Percentiles rank a stretch among this genome's conserved stretches.
Evolutionary conservation across 1,140 invertebrate genomes (phyloP).

Genomic region (Drosophila santomea): DNA sequence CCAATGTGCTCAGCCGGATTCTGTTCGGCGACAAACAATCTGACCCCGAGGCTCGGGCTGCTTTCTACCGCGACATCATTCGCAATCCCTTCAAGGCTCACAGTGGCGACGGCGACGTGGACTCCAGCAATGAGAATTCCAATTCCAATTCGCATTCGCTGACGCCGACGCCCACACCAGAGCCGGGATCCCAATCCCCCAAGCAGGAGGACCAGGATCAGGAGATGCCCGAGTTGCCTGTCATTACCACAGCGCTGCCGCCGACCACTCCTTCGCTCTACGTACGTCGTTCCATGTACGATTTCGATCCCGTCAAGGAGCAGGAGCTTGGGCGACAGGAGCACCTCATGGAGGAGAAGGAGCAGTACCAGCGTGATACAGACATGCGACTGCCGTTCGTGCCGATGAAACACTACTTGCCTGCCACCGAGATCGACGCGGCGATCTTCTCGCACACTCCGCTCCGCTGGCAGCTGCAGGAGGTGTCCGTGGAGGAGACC

Average conservation of each 20-base stretch:
- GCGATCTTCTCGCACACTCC: slow-evolving; percentile 91
- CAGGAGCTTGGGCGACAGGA: slow-evolving; percentile 14
- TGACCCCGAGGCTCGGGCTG: slow-evolving; percentile 37
- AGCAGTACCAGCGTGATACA: slow-evolving; percentile 85
- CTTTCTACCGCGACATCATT: slow-evolving; percentile 66
- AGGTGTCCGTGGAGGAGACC: slow-evolving; percentile 89
- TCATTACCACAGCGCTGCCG: neutral
- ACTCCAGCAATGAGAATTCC: slow-evolving; percentile 41
- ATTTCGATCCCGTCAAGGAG: slow-evolving; percentile 60
- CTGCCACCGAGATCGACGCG: slow-evolving; percentile 93
- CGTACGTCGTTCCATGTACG: slow-evolving; percentile 68
- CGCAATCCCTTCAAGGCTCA: slow-evolving; percentile 67
- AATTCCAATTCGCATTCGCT: slow-evolving; percentile 67
- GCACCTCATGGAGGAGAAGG: slow-evolving; percentile 8
- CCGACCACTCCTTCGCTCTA: slow-evolving; percentile 39
- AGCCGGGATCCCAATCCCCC: slow-evolving; percentile 67
- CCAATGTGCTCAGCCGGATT: slow-evolving; percentile 34
- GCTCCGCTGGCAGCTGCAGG: slow-evolving; percentile 87
- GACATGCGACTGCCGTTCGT: slow-evolving; percentile 92
- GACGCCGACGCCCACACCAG: slow-evolving; percentile 66
- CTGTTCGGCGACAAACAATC: slow-evolving; percentile 45
- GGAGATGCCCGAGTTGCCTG: neutral
- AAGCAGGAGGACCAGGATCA: slow-evolving; percentile 20
- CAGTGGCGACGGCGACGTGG: slow-evolving; percentile 38
- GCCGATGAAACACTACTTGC: slow-evolving; percentile 90